Evolutionary conservation across 2,888 invertebrate species (phyloP).

Genomic region (Tetranychus truncatus): DNA sequence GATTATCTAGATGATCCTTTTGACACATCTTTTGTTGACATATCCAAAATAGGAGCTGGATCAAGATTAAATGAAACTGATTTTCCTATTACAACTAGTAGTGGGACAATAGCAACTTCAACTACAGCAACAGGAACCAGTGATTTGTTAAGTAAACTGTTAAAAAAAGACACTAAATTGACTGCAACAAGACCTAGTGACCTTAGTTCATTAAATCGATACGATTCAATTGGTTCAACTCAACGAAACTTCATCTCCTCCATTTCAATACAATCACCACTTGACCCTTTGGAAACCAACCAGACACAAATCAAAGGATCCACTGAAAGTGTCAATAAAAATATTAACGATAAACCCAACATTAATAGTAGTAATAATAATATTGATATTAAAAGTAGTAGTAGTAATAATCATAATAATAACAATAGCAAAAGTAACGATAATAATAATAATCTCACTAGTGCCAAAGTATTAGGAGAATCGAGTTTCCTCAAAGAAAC

Average conservation of each 20-base stretch:
- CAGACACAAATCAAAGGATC: not conserved
- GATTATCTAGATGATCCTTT: conserved; percentile 40
- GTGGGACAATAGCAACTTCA: not conserved
- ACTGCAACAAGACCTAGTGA: not conserved
- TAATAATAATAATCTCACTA: not conserved
- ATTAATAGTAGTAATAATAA: too few species aligned
- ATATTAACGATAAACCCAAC: not conserved
- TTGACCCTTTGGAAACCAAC: not conserved
- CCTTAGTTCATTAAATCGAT: not conserved
- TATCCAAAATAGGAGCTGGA: not conserved
- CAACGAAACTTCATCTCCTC: not conserved
- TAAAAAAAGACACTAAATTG: not conserved
- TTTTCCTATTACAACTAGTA: not conserved
- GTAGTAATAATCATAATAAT: not conserved
- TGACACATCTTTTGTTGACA: conserved; percentile 45
- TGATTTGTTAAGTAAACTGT: not conserved
- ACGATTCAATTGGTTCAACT: not conserved
- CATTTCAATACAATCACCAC: not conserved
- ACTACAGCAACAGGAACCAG: not conserved
- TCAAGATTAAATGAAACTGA: too few species aligned
- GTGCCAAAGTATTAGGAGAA: not conserved
- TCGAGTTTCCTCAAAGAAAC: not conserved
- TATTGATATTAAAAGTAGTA: too few species aligned
- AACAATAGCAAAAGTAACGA: not conserved
- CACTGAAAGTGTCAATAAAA: not conserved